Percentiles rank a stretch among this genome's conserved stretches.
Conservation (phyloP, 2,113 vertebrate genomes). For the Cololabis saira region DNA sequence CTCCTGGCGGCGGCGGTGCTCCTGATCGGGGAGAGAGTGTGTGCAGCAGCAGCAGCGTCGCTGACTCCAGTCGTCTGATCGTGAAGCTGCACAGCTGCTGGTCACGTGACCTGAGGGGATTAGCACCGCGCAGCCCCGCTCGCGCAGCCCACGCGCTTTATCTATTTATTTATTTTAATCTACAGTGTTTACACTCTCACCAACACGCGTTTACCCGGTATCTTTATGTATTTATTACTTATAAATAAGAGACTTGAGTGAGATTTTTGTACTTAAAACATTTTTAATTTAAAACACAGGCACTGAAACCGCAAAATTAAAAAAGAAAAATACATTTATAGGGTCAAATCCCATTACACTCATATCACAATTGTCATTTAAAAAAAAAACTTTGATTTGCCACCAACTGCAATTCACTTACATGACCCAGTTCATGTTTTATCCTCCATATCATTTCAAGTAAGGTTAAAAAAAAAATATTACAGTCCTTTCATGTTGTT, state of each 20-base stretch:
- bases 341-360: constrained; percentile 17
- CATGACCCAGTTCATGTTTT: too few relatives aligned
- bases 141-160: background rate
- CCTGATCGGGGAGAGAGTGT: constrained; percentile 11
- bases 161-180: background rate
- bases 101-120: constrained; percentile 79
- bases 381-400: background rate
- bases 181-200: too few relatives aligned
- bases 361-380: constrained; percentile 1
- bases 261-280: background rate
- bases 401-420: too few relatives aligned
- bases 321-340: constrained; percentile 4
- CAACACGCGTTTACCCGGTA: too few relatives aligned
- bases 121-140: too few relatives aligned
- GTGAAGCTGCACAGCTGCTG: constrained; percentile 78
- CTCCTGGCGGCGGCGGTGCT: constrained; percentile 43
- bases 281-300: constrained; percentile 48
- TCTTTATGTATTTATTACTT: too few relatives aligned
- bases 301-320: background rate
- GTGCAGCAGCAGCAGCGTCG: constrained; percentile 45
- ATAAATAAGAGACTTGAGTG: too few relatives aligned
- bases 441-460: constrained; percentile 41
- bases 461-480: constrained; percentile 6
- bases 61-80: constrained; percentile 71
- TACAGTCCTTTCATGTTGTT: background rate